These are phyloP conservation scores for Rhopalosiphum maidis DNA, from an alignment of 1,140 invertebrate genomes.

Conservation along the genomic window DNA sequence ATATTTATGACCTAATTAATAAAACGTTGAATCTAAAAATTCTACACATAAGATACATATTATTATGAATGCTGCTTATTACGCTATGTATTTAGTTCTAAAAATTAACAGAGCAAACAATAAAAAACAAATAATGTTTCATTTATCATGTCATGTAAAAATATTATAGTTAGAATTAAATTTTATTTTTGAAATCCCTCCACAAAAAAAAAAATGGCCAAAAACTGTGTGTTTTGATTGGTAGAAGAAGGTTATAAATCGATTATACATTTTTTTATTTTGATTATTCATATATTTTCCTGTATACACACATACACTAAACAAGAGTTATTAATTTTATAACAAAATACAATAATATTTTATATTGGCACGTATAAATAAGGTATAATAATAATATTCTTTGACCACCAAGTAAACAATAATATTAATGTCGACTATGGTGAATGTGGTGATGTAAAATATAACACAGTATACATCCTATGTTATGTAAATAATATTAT, in stretches of 20 bases:
- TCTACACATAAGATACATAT: neutral
- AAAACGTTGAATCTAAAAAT: neutral
- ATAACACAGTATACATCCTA: neutral
- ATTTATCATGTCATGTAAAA: neutral
- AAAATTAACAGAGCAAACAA: neutral
- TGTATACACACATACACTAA: too few species aligned
- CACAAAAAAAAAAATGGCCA: neutral
- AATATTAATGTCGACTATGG: neutral
- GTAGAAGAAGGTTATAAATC: neutral
- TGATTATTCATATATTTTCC: too few species aligned
- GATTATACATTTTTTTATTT: too few species aligned
- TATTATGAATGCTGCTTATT: neutral
- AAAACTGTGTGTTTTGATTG: neutral
- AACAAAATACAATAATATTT: neutral
- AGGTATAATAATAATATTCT: neutral
- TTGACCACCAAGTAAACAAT: neutral
- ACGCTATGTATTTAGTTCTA: neutral
- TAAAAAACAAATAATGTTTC: neutral
- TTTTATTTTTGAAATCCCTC: neutral
- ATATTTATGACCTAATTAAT: neutral
- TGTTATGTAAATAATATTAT: neutral
- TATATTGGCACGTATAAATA: neutral
- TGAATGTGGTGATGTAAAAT: neutral
- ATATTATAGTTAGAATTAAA: neutral
- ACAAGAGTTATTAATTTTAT: too few species aligned